Conservation (phyloP, 1,140 invertebrate genomes). For the Drosophila mauritiana region DNA sequence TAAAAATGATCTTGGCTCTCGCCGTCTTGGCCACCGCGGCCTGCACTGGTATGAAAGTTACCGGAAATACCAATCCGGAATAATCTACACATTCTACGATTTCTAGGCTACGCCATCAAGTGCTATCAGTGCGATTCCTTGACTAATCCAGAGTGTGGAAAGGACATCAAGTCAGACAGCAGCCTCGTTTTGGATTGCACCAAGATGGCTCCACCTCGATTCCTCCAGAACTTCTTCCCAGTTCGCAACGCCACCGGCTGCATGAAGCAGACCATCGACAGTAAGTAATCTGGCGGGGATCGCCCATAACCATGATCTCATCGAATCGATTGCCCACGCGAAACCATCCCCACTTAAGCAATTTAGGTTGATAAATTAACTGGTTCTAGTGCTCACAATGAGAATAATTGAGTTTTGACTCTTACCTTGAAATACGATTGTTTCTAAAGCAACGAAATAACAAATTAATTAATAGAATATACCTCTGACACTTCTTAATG, state of each 20-base stretch:
- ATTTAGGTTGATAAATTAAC: conserved; percentile 52
- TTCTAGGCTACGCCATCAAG: conserved; percentile 68
- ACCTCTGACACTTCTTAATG: too few species aligned
- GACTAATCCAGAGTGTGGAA: conserved; percentile 58
- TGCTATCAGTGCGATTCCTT: conserved; percentile 76
- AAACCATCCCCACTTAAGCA: conserved; percentile 4
- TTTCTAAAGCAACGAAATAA: neutral
- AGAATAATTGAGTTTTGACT: neutral
- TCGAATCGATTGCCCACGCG: conserved; percentile 19
- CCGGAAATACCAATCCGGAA: neutral
- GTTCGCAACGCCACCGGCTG: conserved; percentile 76
- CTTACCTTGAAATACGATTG: neutral
- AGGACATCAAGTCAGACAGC: conserved; percentile 61
- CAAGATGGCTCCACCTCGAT: conserved; percentile 56
- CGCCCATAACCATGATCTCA: conserved; percentile 14
- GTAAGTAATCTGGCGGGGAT: conserved; percentile 57
- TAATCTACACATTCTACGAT: neutral
- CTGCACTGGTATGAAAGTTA: conserved; percentile 55
- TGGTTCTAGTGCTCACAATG: neutral
- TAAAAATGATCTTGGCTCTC: conserved; percentile 62
- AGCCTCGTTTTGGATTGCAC: conserved; percentile 58
- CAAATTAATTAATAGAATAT: too few species aligned
- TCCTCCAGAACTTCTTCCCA: conserved; percentile 51
- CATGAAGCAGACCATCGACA: conserved; percentile 72
- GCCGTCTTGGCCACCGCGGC: conserved; percentile 67